A percentile compares a stretch with the other conserved stretches of the same genome.
Evolutionary conservation across 2,797 vertebrate genomes (phyloP).

Genomic region (Rhabdophis nuchalis): DNA sequence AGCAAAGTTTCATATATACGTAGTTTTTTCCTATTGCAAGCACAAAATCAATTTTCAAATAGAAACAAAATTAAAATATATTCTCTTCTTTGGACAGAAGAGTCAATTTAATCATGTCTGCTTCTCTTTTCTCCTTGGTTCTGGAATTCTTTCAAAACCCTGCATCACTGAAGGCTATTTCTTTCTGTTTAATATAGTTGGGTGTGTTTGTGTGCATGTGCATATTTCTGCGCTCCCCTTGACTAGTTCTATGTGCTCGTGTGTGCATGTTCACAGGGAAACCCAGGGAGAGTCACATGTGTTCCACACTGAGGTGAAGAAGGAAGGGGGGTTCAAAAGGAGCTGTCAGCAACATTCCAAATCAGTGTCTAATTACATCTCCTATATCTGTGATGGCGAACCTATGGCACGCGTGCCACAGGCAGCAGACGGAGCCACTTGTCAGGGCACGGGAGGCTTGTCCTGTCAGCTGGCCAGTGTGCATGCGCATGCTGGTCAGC

Average conservation of each 20-base stretch:
- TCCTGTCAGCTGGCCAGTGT: too few species aligned
- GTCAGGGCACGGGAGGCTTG: too few species aligned
- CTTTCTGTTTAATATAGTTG: not conserved
- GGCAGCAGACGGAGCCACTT: too few species aligned
- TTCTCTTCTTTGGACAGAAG: not conserved
- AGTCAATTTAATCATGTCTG: not conserved
- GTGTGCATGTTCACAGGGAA: not conserved
- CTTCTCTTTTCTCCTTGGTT: not conserved
- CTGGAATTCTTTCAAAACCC: not conserved
- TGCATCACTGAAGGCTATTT: not conserved
- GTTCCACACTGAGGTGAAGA: not conserved
- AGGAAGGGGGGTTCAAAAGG: not conserved
- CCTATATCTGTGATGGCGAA: too few species aligned
- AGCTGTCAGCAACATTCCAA: not conserved
- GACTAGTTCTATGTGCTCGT: not conserved
- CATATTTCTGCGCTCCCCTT: not conserved
- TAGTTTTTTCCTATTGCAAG: not conserved
- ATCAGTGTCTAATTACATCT: not conserved
- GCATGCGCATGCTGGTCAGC: too few species aligned
- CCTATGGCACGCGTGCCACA: too few species aligned
- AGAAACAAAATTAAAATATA: not conserved
- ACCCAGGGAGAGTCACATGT: not conserved
- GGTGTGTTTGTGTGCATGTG: not conserved
- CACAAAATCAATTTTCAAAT: not conserved
- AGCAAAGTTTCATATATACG: not conserved